Evolutionary conservation across 2,888 invertebrate species (phyloP), one percentile per base, ranked within the genome.

Genomic region (Drosophila mayaguana): DNA sequence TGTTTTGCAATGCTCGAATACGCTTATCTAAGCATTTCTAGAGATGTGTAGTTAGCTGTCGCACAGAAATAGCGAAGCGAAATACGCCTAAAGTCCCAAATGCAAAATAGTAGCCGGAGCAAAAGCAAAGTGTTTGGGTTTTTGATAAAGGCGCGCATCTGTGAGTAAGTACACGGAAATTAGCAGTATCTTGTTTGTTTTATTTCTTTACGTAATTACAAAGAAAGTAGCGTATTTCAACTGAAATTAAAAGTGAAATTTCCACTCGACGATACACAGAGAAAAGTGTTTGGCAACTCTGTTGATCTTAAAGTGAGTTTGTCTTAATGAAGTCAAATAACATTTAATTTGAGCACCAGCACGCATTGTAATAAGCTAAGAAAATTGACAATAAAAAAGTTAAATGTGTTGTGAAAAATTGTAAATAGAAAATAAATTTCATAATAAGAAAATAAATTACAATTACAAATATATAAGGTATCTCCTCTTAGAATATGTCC

Each of bases 231-330:
- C 63, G n/a, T 63, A 65, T 71, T 78, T 72, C 66, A 64, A 57
- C 42, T 42, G 62, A 78, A 80, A 81, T 71, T 55, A 70, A 83
- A 83, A 83, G 83, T 73, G 86, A 86, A 83, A 83, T 75, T 83
- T 65, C 36, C 45, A 40, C 55, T 34, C 36, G n/a, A 14, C 55
- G 45, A 5, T 34, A 5, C 56, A 56, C 45, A 38, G 28, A 40
- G 28, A 32, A 42, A 50, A 34, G 25, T 14, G 14, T 25, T n/a
- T 14, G 38, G 18, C 0, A 16, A 11, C 25, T 12, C 28, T 18
- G 11, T 28, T 7, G 28, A 32, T 12, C 12, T 11, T 48, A 11
- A n/a, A n/a, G 46, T 25, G 16, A 16, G 48, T n/a, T 28, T 18
- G 32, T 6, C 12, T 32, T 50, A 50, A 50, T 50, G n/a, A 50